These are phyloP conservation scores for Catagonus wagneri DNA, from an alignment of 2,113 vertebrate genomes.

Conservation along the genomic window DNA sequence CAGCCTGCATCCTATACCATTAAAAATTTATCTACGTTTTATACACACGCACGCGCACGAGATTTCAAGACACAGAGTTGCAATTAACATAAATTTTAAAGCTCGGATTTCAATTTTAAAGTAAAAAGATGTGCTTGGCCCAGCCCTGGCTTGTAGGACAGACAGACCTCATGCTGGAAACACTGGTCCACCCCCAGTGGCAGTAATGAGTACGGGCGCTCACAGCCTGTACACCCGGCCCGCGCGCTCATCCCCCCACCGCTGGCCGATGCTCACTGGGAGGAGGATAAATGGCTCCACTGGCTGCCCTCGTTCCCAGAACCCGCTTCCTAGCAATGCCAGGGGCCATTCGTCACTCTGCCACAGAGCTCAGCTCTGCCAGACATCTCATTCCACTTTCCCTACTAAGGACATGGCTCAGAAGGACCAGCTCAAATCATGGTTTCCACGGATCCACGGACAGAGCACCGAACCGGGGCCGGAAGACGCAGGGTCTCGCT, in stretches of 20 bases:
- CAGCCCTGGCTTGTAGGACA: neutral
- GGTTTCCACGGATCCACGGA: neutral
- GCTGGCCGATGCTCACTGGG: neutral
- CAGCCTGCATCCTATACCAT: neutral
- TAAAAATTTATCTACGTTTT: neutral
- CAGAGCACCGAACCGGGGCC: neutral
- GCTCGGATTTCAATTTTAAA: constrained; percentile 33
- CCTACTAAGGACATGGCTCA: constrained; percentile 38
- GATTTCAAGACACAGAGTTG: neutral
- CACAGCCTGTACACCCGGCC: neutral
- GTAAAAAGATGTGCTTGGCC: neutral
- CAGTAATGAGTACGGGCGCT: neutral
- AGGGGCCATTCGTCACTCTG: constrained; percentile 67
- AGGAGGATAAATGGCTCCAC: constrained; percentile 59
- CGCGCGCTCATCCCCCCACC: neutral
- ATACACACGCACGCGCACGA: neutral
- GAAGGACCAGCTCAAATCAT: neutral
- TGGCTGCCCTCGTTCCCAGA: constrained; percentile 72
- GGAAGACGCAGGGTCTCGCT: neutral
- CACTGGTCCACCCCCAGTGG: fast-evolving
- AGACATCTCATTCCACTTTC: constrained; percentile 58
- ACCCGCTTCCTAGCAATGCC: constrained; percentile 68
- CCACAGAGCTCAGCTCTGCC: constrained; percentile 61
- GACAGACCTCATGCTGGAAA: neutral
- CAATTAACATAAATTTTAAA: constrained; percentile 17